Conservation (phyloP, 2,113 vertebrate species). For the Apistogramma diplotaenia region DNA sequence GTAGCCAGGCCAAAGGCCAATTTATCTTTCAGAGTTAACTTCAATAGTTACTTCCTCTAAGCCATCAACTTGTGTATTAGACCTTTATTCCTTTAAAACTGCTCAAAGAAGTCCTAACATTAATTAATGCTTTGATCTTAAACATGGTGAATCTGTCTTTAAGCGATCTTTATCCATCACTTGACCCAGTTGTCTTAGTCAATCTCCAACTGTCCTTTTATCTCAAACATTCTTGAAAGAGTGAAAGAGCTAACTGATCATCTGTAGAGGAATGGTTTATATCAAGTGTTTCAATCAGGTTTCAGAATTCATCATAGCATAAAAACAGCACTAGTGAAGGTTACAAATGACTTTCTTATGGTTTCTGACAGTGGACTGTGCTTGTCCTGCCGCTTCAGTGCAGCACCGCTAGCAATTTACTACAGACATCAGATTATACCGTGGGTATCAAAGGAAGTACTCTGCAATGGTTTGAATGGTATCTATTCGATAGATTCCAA, state of each 20-base stretch:
- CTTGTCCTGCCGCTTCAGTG: no score
- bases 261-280: background rate
- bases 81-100: background rate
- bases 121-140: background rate
- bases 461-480: no score
- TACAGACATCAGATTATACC: no score
- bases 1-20: background rate
- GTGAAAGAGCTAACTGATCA: background rate
- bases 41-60: background rate
- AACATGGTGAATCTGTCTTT: background rate
- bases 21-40: no score
- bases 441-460: no score
- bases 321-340: background rate
- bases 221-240: background rate
- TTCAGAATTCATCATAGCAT: background rate
- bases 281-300: background rate
- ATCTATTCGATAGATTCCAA: no score
- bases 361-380: background rate
- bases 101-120: background rate
- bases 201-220: background rate
- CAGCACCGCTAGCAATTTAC: no score
- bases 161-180: background rate
- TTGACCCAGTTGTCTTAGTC: background rate
- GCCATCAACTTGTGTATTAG: background rate
- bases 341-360: background rate